Conservation (phyloP, 92 coral and sea anemone species). For the Epizoanthus illoricatus region DNA sequence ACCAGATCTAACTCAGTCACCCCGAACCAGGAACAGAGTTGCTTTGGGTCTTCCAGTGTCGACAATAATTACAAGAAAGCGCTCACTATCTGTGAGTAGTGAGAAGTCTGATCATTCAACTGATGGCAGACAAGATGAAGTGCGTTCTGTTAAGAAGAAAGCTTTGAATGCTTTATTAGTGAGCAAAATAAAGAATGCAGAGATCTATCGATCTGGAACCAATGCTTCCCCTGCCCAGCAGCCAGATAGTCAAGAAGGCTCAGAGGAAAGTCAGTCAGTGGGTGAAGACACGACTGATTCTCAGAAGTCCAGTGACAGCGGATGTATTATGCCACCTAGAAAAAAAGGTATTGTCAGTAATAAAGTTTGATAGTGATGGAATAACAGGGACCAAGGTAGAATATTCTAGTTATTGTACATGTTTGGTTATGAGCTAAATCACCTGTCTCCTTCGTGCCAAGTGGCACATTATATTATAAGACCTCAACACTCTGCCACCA, state of each 20-base stretch:
- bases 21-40: constrained; percentile 25
- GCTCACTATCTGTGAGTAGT: constrained; percentile 36
- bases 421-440: too few relatives aligned
- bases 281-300: constrained; percentile 17
- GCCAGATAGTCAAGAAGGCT: background rate
- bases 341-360: constrained; percentile 7
- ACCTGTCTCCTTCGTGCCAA: too few relatives aligned
- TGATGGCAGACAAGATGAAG: constrained; percentile 3
- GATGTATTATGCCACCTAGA: constrained; percentile 1
- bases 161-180: background rate
- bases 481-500: too few relatives aligned
- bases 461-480: too few relatives aligned
- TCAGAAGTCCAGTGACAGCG: constrained; percentile 21
- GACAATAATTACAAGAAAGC: constrained; percentile 29
- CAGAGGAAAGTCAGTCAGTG: background rate
- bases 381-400: background rate
- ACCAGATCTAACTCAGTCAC: constrained; percentile 13
- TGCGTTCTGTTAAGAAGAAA: background rate
- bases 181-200: constrained; percentile 15
- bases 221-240: background rate
- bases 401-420: too few relatives aligned
- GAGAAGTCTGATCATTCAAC: constrained; percentile 32
- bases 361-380: background rate
- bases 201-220: background rate
- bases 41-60: constrained; percentile 15